Evolutionary conservation across 2,113 vertebrate species (phyloP).

Genomic region (Forbesichthys agassizii): DNA sequence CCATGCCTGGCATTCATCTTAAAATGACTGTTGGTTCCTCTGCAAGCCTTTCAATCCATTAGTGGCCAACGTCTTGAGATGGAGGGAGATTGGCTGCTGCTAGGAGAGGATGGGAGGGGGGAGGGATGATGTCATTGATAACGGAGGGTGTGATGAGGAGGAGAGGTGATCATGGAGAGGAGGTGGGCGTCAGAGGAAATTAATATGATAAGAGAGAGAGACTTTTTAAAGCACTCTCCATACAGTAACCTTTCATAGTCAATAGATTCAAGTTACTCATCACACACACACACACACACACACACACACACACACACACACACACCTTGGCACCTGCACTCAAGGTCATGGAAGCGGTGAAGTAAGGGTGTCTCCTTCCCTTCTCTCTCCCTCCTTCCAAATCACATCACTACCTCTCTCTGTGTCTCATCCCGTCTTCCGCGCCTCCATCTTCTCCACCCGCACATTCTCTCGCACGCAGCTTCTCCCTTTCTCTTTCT

Average conservation of each 20-base stretch:
- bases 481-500: not conserved
- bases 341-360: not conserved
- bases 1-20: slow-evolving; percentile 74
- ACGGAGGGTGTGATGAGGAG: slow-evolving; percentile 54
- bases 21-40: slow-evolving; percentile 76
- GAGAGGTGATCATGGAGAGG: slow-evolving; percentile 15
- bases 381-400: not conserved
- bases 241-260: not conserved
- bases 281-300: not conserved
- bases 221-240: not conserved
- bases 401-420: not conserved
- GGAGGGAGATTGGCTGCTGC: slow-evolving; percentile 57
- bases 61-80: slow-evolving; percentile 65
- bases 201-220: slow-evolving; percentile 5
- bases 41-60: slow-evolving; percentile 76
- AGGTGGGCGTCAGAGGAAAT: slow-evolving; percentile 3
- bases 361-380: too few species aligned
- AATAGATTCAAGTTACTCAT: slow-evolving; percentile 13
- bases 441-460: not conserved
- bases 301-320: not conserved
- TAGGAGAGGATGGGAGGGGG: slow-evolving; percentile 1
- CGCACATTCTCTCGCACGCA: not conserved
- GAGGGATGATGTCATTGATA: slow-evolving; percentile 74
- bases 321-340: not conserved
- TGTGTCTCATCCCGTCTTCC: not conserved